A percentile compares a stretch with the other conserved stretches of the same genome.
These are phyloP conservation scores for Odontomachus brunneus DNA, from an alignment of 1,140 invertebrate species.

Conservation along the genomic window DNA sequence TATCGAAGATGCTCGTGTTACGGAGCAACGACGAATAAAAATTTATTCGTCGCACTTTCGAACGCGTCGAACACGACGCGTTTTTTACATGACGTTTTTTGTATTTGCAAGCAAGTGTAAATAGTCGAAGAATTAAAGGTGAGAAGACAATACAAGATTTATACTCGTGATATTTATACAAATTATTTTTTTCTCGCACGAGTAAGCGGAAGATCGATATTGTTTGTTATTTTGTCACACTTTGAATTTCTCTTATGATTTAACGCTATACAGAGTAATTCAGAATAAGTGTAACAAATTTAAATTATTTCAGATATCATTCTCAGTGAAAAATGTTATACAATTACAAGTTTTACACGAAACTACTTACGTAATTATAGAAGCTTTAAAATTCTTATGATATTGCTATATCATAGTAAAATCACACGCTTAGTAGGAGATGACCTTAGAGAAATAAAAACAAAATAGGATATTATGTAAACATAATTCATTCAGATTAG, in stretches of 20 bases:
- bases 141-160: background rate
- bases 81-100: background rate
- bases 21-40: background rate
- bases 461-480: no score
- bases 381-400: no score
- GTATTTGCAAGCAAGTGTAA: background rate
- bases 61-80: no score
- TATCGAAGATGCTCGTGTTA: constrained; percentile 28
- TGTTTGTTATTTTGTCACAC: background rate
- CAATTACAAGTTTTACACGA: no score
- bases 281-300: no score
- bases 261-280: background rate
- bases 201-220: background rate
- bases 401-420: no score
- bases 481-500: no score
- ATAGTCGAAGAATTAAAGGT: background rate
- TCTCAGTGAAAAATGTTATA: no score
- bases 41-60: constrained; percentile 44
- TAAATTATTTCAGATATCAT: no score
- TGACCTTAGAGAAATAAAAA: no score
- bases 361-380: no score
- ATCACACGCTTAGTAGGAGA: no score
- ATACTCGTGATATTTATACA: background rate
- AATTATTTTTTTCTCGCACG: background rate
- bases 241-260: constrained; percentile 18